Evolutionary conservation across 2,113 vertebrate genomes (phyloP), one percentile per base, ranked within the genome.

Genomic region (Xenopus tropicalis): DNA sequence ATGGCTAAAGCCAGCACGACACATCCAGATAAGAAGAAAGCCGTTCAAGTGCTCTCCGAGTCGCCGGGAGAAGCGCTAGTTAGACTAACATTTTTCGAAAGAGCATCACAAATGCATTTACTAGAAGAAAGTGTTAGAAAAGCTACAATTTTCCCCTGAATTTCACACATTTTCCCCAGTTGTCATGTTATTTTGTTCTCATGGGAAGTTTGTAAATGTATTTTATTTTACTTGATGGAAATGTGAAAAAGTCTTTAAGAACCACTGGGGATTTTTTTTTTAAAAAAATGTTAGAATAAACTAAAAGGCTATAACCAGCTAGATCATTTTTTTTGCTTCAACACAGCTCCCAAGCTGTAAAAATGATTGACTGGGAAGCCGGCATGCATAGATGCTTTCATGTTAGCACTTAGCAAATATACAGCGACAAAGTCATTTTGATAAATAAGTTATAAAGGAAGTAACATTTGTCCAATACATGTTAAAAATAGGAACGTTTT

Each of bases 151-250:
- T 75, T 69, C 65, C 66, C 66, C 57, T 69, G 72, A 75, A 75
- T 75, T 75, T 75, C 72, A 75, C 72, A 75, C 72, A 69, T 75
- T 75, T 56, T 63, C 72, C 72, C 72, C 72, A 69, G 72, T 75
- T 54, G 72, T 75, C 66, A 61, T 75, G 72, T 75, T 75, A 62
- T 72, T 54, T 74, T 75, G 56, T 69, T 69, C 72, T 69, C 72
- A 29, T 3, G 72, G 78, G 79, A 16, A 44, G 63, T 78, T 14
- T 62, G 44, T 77, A 68, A 77, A 78, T 79, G 58, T 77, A 68
- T 81, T 78, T 79, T 77, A 68, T 79, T 74, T 80, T 76, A 65
- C 79, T 78, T 83, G 59, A 81, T 77, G 56, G 52, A 58, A 81
- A 72, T 29, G 65, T 21, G 58, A 56, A 63, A n/a, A 77, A 78